Evolutionary conservation across 2,888 invertebrate species (phyloP).

Genomic region (Lasioglossum vierecki): DNA sequence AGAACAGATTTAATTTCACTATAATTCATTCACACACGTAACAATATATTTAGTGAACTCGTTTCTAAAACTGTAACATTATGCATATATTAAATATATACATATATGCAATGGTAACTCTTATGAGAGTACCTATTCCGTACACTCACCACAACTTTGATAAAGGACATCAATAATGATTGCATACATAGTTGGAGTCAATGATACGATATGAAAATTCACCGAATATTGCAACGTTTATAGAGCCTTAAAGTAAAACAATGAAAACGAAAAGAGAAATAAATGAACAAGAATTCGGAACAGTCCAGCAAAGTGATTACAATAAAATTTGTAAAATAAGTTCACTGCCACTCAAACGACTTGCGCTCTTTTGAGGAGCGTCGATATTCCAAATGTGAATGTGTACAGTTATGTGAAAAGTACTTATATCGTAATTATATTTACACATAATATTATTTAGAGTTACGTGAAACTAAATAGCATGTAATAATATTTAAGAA

Average conservation of each 20-base stretch:
- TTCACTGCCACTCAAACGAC: slow-evolving; percentile 82
- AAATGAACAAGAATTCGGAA: slow-evolving; percentile 69
- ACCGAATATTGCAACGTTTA: slow-evolving; percentile 62
- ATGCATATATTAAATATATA: slow-evolving; percentile 49
- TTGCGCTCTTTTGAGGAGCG: slow-evolving; percentile 74
- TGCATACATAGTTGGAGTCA: slow-evolving; percentile 77
- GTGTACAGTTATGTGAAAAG: slow-evolving; percentile 80
- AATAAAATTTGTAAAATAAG: slow-evolving; percentile 77
- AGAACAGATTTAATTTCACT: slow-evolving; percentile 50
- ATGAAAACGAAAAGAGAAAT: slow-evolving; percentile 40
- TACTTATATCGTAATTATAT: slow-evolving; percentile 76
- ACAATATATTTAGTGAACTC: slow-evolving; percentile 59
- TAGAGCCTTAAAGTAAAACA: slow-evolving; percentile 71
- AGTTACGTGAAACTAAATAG: slow-evolving; percentile 79
- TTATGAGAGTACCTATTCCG: slow-evolving; percentile 62
- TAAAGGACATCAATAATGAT: slow-evolving; percentile 67
- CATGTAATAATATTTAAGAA: slow-evolving; percentile 77
- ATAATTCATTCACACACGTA: slow-evolving; percentile 59
- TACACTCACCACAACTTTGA: slow-evolving; percentile 64
- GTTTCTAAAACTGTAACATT: slow-evolving; percentile 68
- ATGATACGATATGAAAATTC: slow-evolving; percentile 68
- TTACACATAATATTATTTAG: slow-evolving; percentile 76
- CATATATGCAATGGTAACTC: slow-evolving; percentile 46
- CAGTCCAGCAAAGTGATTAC: slow-evolving; percentile 77
- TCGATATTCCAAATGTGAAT: slow-evolving; percentile 77